Evolutionary conservation across 1,140 invertebrate genomes (phyloP).

Genomic region (Hesperophylax magnus): DNA sequence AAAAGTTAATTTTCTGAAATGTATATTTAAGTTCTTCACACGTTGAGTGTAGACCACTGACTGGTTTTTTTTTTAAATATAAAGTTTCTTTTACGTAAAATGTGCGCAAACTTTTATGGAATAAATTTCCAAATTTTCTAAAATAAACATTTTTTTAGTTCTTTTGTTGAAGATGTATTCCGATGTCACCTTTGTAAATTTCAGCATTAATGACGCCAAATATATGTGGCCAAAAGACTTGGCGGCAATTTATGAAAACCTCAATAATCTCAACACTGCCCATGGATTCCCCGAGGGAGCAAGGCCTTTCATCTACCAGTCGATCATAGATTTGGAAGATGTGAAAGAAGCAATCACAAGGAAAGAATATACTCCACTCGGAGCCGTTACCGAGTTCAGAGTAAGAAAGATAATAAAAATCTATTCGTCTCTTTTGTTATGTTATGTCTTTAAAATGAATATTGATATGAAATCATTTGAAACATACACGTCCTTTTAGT

Average conservation of each 20-base stretch:
- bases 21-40: too few relatives aligned
- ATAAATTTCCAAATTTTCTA: too few relatives aligned
- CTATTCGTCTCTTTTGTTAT: too few relatives aligned
- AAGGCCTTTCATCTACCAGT: slow-evolving; percentile 81
- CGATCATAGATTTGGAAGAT: slow-evolving; percentile 84
- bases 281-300: slow-evolving; percentile 73
- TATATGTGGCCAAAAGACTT: slow-evolving; percentile 89
- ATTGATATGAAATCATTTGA: too few relatives aligned
- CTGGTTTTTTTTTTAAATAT: too few relatives aligned
- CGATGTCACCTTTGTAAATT: background rate
- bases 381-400: slow-evolving; percentile 82
- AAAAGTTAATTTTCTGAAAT: too few relatives aligned
- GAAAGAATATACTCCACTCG: slow-evolving; percentile 77
- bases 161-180: too few relatives aligned
- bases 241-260: slow-evolving; percentile 71
- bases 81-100: too few relatives aligned
- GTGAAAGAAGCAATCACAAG: slow-evolving; percentile 74
- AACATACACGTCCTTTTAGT: background rate
- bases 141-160: too few relatives aligned
- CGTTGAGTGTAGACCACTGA: too few relatives aligned
- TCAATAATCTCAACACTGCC: slow-evolving; percentile 74
- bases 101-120: too few relatives aligned
- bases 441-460: too few relatives aligned
- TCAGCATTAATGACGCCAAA: slow-evolving; percentile 80
- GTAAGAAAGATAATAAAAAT: slow-evolving; percentile 6